Conservation (phyloP, 2,797 vertebrate species). For the Poecilia velifera region DNA sequence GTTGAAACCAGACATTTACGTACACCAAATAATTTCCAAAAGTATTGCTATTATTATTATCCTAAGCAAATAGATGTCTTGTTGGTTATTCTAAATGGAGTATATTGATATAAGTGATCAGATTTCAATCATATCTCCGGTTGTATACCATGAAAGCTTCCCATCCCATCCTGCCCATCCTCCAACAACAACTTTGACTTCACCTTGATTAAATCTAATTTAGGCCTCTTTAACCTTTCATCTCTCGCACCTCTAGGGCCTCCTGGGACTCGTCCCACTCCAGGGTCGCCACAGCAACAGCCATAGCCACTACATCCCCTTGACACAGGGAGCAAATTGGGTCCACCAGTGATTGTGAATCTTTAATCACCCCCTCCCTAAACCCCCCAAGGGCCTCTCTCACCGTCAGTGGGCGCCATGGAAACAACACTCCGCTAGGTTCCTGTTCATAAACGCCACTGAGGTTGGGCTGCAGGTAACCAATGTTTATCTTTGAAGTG, state of each 20-base stretch:
- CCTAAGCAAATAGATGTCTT: too few relatives aligned
- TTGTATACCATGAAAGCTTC: not conserved
- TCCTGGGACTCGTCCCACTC: conserved; percentile 4
- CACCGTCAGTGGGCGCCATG: conserved; percentile 22
- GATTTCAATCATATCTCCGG: not conserved
- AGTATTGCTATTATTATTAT: too few relatives aligned
- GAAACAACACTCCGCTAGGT: conserved; percentile 6
- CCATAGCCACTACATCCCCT: conserved; percentile 11
- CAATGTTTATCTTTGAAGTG: not conserved
- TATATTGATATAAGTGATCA: not conserved
- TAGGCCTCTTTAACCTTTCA: conserved; percentile 41
- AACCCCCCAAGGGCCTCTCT: conserved; percentile 14
- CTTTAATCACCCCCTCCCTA: conserved; percentile 35
- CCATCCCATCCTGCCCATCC: not conserved
- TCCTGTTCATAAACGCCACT: conserved; percentile 20
- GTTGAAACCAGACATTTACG: too few relatives aligned
- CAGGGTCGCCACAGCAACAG: conserved; percentile 41
- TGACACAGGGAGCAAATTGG: conserved; percentile 27
- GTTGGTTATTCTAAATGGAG: not conserved
- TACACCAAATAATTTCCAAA: too few relatives aligned
- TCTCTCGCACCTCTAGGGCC: conserved; percentile 15
- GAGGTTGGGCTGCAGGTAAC: not conserved
- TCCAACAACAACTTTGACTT: conserved; percentile 11
- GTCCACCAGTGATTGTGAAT: conserved; percentile 44
- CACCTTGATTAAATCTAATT: not conserved